Conservation (phyloP, 2,888 invertebrate genomes). For the Rhaphigaster nebulosa region DNA sequence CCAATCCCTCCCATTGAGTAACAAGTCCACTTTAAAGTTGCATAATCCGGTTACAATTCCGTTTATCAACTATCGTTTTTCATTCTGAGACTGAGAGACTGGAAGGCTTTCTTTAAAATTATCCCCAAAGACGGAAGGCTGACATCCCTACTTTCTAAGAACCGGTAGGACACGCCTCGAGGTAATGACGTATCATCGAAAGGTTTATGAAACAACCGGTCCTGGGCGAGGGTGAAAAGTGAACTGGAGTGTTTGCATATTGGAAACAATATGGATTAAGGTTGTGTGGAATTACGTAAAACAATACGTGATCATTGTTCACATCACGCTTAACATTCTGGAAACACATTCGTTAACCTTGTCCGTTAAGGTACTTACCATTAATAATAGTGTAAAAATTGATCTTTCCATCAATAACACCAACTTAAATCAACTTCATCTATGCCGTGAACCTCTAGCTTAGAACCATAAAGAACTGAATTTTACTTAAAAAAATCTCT, state of each 20-base stretch:
- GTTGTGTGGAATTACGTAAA: background rate
- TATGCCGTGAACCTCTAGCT: too few species aligned
- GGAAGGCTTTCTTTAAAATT: background rate
- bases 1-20: background rate
- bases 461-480: too few species aligned
- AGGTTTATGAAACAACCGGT: background rate
- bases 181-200: background rate
- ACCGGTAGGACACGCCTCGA: background rate
- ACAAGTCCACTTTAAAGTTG: background rate
- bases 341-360: background rate
- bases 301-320: background rate
- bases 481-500: too few species aligned
- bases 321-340: background rate
- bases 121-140: background rate
- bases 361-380: background rate
- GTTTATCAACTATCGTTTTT: constrained; percentile 31
- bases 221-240: background rate
- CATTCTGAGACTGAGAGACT: background rate
- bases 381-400: background rate
- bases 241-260: background rate
- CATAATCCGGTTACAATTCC: background rate
- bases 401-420: too few species aligned
- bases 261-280: background rate
- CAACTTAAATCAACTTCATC: too few species aligned
- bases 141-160: constrained; percentile 5